Evolutionary conservation across 1,140 invertebrate genomes (phyloP).

Genomic region (Leptinotarsa defecta): DNA sequence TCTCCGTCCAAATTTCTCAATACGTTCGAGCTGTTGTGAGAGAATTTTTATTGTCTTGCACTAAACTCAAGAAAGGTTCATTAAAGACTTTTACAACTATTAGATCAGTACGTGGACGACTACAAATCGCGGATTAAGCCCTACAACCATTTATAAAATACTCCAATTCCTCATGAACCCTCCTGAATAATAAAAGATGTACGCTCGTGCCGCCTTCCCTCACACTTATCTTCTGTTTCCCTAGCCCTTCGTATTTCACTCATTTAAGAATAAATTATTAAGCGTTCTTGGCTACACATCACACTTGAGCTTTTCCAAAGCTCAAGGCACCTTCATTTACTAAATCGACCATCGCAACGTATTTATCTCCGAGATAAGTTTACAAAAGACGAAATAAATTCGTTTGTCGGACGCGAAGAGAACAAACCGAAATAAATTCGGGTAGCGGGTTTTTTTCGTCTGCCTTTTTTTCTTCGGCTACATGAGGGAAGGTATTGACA

Average conservation of each 20-base stretch:
- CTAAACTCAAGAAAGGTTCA: too few species aligned
- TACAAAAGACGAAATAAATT: slow-evolving; percentile 6
- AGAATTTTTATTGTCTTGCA: too few species aligned
- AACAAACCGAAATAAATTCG: slow-evolving; percentile 5
- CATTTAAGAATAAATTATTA: slow-evolving; percentile 9
- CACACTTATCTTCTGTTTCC: not conserved
- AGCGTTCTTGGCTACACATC: slow-evolving; percentile 1
- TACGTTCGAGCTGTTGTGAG: too few species aligned
- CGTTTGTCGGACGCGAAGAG: not conserved
- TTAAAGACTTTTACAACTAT: too few species aligned
- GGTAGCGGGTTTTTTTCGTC: not conserved
- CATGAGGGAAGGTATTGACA: not conserved
- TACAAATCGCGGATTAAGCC: too few species aligned
- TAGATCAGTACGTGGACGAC: too few species aligned
- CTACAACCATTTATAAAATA: too few species aligned
- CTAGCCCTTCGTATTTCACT: not conserved
- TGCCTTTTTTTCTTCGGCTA: not conserved
- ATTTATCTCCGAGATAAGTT: slow-evolving; percentile 3
- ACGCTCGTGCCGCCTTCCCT: not conserved
- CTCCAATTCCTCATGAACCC: not conserved
- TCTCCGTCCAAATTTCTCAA: too few species aligned
- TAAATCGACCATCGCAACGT: slow-evolving; percentile 5
- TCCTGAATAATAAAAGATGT: not conserved
- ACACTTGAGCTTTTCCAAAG: not conserved
- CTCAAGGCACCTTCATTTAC: not conserved